phyloP scores from a whole-genome alignment of 2,888 invertebrate species.

The Meteorus cinctellus region DNA sequence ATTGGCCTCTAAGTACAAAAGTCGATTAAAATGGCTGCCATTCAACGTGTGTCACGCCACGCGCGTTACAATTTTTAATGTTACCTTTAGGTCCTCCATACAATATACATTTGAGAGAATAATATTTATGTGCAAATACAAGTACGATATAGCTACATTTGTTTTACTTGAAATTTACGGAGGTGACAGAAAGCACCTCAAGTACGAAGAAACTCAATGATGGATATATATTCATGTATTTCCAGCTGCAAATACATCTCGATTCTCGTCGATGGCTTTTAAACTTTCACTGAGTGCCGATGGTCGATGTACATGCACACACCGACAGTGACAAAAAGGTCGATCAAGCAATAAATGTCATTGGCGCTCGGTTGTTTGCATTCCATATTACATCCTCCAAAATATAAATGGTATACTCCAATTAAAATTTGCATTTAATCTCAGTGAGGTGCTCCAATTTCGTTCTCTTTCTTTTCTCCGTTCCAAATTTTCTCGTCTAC shows the following conservation, averaged over 20 bases:
- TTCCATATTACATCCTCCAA: too few species aligned
- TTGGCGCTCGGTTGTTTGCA: background rate
- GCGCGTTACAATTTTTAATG: background rate
- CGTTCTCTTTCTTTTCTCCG: too few species aligned
- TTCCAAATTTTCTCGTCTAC: too few species aligned
- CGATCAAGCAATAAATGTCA: slow-evolving; percentile 22
- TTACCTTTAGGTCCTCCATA: background rate
- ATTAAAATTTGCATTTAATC: too few species aligned
- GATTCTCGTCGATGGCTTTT: slow-evolving; percentile 29
- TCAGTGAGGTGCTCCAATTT: too few species aligned
- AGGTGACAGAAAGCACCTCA: background rate
- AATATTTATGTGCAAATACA: too few species aligned
- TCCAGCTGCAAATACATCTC: background rate
- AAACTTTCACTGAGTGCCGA: slow-evolving; percentile 12
- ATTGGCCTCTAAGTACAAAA: slow-evolving; percentile 73
- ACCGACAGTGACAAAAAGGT: slow-evolving; percentile 6
- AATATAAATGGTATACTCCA: too few species aligned
- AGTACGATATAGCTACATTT: background rate
- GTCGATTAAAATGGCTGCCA: slow-evolving; percentile 69
- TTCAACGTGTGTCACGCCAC: slow-evolving; percentile 38
- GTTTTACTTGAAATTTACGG: background rate
- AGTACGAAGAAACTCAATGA: background rate
- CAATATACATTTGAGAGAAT: background rate
- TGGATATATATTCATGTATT: slow-evolving; percentile 4
- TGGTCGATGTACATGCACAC: background rate